Percentiles rank a stretch among this genome's conserved stretches.
Evolutionary conservation across 2,888 invertebrate genomes (phyloP).

Genomic region (Noctua janthe): DNA sequence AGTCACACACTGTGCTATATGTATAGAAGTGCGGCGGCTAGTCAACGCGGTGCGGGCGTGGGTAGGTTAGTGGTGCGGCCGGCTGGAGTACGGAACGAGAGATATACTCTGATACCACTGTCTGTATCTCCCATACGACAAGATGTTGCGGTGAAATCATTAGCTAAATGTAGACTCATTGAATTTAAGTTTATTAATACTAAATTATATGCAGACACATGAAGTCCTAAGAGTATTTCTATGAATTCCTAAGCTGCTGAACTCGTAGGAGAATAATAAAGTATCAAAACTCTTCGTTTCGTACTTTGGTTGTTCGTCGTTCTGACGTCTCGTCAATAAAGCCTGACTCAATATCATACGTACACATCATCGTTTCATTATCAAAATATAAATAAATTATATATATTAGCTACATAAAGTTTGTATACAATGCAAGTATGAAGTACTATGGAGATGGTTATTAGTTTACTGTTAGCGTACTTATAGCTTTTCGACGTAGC

Average conservation of each 20-base stretch:
- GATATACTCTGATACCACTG: neutral
- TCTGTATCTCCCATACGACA: neutral
- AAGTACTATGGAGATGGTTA: constrained; percentile 71
- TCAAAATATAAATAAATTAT: constrained; percentile 73
- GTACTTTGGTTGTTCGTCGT: constrained; percentile 63
- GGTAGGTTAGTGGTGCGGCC: constrained; percentile 45
- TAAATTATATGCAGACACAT: neutral
- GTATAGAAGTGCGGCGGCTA: constrained; percentile 69
- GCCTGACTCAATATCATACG: constrained; percentile 82
- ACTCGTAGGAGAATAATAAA: neutral
- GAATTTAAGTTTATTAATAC: neutral
- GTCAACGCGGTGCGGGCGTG: constrained; percentile 68
- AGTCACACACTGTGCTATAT: constrained; percentile 53
- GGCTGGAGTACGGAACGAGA: constrained; percentile 25
- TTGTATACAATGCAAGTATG: constrained; percentile 72
- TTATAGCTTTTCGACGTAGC: constrained; percentile 84
- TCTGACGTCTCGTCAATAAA: constrained; percentile 69
- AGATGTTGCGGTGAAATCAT: neutral
- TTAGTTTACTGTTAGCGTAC: constrained; percentile 84
- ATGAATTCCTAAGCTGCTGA: neutral
- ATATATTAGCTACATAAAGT: constrained; percentile 73
- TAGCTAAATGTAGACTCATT: constrained; percentile 14
- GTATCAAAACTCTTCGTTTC: constrained; percentile 12
- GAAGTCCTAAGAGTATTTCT: neutral
- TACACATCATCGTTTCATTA: constrained; percentile 87